Evolutionary conservation across 1,140 invertebrate species (phyloP).

Genomic region (Bombus confusus): DNA sequence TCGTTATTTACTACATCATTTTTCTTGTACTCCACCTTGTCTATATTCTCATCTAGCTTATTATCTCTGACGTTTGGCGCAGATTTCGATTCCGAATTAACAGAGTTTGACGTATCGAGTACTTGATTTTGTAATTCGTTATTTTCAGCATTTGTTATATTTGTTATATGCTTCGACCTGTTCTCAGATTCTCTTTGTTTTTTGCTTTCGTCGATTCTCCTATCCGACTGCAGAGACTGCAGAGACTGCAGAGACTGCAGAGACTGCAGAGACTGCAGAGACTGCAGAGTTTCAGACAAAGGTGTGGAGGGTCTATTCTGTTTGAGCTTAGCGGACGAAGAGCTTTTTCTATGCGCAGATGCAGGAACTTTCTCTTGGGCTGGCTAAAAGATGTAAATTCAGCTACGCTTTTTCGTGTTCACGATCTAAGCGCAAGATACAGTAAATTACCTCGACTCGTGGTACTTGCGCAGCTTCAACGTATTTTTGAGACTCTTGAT

Average conservation of each 20-base stretch:
- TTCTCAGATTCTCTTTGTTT: constrained; percentile 37
- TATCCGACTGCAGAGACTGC: constrained; percentile 3
- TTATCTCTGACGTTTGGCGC: constrained; percentile 8
- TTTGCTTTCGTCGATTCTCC: constrained; percentile 30
- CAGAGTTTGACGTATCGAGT: not conserved
- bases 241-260: no score
- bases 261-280: no score
- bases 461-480: constrained; percentile 17
- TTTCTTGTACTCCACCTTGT: constrained; percentile 32
- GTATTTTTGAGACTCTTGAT: constrained; percentile 23
- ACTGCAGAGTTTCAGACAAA: constrained; percentile 5
- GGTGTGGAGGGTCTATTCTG: constrained; percentile 22
- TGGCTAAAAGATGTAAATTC: constrained; percentile 16
- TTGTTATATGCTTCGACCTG: not conserved
- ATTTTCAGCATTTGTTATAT: not conserved
- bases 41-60: constrained; percentile 12
- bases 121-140: constrained; percentile 19
- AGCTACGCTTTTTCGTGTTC: not conserved
- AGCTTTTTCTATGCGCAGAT: constrained; percentile 39
- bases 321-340: constrained; percentile 60
- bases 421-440: not conserved
- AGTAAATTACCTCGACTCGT: constrained; percentile 40
- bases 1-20: constrained; percentile 34
- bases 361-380: constrained; percentile 35
- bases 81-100: constrained; percentile 4